Evolutionary conservation across 2,797 vertebrate species (phyloP).

Genomic region (Perodicticus potto): DNA sequence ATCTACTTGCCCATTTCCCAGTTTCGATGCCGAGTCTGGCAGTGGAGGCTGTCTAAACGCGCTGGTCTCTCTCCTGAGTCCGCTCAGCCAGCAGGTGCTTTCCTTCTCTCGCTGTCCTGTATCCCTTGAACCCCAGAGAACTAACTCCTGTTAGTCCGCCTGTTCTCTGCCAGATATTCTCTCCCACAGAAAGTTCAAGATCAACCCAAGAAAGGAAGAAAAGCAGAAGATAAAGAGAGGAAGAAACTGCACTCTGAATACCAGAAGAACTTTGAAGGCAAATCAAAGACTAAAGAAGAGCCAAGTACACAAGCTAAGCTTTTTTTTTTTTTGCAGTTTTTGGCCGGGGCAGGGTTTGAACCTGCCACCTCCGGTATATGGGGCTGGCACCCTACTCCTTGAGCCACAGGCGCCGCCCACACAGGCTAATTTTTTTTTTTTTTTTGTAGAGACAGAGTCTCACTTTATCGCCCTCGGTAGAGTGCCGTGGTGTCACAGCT

Average conservation of each 20-base stretch:
- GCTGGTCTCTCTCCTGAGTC: background rate
- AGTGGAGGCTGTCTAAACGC: fast-evolving
- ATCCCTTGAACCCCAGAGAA: background rate
- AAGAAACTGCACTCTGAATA: background rate
- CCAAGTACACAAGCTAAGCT: background rate
- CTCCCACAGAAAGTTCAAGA: background rate
- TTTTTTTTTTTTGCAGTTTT: background rate
- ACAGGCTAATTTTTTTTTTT: background rate
- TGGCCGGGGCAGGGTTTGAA: no score
- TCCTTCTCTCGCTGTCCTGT: background rate
- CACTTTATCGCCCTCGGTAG: no score
- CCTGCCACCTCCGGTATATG: no score
- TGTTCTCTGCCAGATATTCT: background rate
- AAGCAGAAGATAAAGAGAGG: background rate
- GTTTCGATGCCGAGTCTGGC: background rate
- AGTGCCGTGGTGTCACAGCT: no score
- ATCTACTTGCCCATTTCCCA: background rate
- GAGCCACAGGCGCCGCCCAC: no score
- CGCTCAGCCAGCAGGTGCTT: background rate
- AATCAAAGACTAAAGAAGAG: background rate
- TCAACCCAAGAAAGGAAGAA: background rate
- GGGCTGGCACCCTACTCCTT: no score
- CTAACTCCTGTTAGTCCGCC: background rate
- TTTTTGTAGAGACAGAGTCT: no score
- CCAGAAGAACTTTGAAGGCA: background rate